phyloP scores from a whole-genome alignment of 37 sponge, comb jelly and placozoan genomes.

The Mnemiopsis leidyi region DNA sequence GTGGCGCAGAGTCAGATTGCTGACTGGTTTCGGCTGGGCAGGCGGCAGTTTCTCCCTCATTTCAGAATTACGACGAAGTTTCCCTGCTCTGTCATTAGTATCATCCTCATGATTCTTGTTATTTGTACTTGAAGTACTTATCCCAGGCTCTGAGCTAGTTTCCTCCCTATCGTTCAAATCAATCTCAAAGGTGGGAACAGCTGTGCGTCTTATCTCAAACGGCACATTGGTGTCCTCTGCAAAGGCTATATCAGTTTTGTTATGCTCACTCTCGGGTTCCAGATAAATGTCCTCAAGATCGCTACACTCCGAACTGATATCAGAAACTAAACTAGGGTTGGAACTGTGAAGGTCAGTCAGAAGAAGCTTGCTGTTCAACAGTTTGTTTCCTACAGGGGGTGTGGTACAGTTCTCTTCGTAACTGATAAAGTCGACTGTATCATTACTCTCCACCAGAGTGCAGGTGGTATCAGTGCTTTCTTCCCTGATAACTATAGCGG shows the following conservation, averaged over 20 bases:
- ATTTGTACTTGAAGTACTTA: not conserved
- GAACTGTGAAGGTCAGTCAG: not conserved
- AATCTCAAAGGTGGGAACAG: not conserved
- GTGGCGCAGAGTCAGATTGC: not conserved
- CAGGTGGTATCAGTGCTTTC: not conserved
- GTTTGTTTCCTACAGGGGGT: not conserved
- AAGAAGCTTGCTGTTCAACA: not conserved
- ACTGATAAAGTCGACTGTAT: too few species aligned
- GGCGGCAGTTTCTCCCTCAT: not conserved
- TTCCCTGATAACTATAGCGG: not conserved
- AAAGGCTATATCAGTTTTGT: slow-evolving; percentile 34
- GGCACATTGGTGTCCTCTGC: not conserved
- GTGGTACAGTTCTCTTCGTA: not conserved
- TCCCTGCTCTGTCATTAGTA: not conserved
- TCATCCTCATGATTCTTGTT: not conserved
- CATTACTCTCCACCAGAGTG: not conserved
- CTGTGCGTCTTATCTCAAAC: not conserved
- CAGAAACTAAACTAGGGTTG: not conserved
- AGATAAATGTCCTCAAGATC: slow-evolving; percentile 45
- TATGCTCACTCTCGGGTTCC: not conserved
- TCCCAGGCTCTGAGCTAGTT: not conserved
- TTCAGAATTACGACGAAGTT: not conserved
- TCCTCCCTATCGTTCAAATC: not conserved
- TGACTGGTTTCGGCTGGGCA: not conserved
- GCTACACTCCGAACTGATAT: slow-evolving; percentile 33